Evolutionary conservation across 2,888 invertebrate species (phyloP).

Genomic region (Drosophila phalerata): DNA sequence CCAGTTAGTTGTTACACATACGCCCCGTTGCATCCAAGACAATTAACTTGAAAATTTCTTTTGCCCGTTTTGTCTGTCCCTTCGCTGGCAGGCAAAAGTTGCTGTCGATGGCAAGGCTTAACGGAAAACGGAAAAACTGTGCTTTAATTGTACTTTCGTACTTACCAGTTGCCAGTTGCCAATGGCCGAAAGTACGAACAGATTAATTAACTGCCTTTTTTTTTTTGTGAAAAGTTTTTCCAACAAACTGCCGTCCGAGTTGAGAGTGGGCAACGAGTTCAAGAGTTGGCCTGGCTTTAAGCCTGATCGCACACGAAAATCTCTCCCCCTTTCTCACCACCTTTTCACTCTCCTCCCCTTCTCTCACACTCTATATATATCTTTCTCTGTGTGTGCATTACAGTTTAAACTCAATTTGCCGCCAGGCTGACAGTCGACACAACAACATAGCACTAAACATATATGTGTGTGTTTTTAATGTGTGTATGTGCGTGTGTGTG

Average conservation of each 20-base stretch:
- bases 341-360: background rate
- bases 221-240: conserved; percentile 27
- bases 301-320: conserved; percentile 11
- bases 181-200: conserved; percentile 26
- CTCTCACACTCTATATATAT: too few species aligned
- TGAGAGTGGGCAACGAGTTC: background rate
- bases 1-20: conserved; percentile 60
- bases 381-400: conserved; percentile 17
- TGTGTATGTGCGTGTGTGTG: conserved; percentile 11
- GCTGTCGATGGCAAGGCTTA: conserved; percentile 32
- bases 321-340: background rate
- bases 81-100: conserved; percentile 8
- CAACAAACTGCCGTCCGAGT: conserved; percentile 17
- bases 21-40: conserved; percentile 60
- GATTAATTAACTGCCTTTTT: conserved; percentile 71
- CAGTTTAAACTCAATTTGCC: conserved; percentile 54
- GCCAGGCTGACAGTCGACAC: conserved; percentile 32
- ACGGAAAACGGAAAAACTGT: conserved; percentile 13
- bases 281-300: conserved; percentile 16
- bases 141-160: conserved; percentile 28
- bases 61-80: background rate
- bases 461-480: conserved; percentile 17
- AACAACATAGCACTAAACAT: conserved; percentile 26
- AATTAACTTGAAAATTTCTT: conserved; percentile 54
- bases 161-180: conserved; percentile 8